Percentiles rank a stretch among this genome's conserved stretches.
phyloP scores from a whole-genome alignment of 2,113 vertebrate species.

The Hipposideros armiger region DNA sequence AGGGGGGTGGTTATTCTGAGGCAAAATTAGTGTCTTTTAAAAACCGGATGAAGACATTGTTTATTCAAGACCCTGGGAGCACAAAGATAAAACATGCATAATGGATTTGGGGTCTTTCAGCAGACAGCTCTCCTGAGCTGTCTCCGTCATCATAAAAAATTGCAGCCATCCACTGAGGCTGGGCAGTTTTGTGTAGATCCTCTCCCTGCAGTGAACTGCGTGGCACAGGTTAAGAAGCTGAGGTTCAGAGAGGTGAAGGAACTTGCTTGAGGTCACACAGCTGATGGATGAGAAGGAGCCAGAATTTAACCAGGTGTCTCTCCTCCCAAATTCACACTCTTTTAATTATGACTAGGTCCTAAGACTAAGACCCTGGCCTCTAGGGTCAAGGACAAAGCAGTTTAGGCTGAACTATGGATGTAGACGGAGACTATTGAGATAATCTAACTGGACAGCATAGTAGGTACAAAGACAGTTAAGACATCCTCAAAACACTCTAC shows the following conservation, averaged over 20 bases:
- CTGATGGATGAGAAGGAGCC: not conserved
- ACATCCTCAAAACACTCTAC: not conserved
- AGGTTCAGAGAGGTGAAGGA: not conserved
- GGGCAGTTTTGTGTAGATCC: not conserved
- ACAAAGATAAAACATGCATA: conserved; percentile 69
- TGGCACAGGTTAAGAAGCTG: not conserved
- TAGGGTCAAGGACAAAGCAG: not conserved
- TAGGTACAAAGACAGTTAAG: not conserved
- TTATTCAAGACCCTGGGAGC: conserved; percentile 68
- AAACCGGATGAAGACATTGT: conserved; percentile 70
- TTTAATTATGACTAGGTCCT: not conserved
- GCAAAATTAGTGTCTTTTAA: conserved; percentile 58
- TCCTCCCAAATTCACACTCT: not conserved
- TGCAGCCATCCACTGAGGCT: not conserved
- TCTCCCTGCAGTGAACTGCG: not conserved
- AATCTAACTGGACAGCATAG: not conserved
- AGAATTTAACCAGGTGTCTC: not conserved
- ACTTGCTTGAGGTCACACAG: not conserved
- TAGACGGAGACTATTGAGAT: not conserved
- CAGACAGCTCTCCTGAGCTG: not conserved
- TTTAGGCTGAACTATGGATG: not conserved
- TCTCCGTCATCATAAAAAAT: not conserved
- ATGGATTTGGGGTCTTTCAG: conserved; percentile 39
- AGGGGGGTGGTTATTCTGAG: not conserved
- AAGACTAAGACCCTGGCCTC: not conserved